These are phyloP conservation scores for Endotricha flammealis DNA, from an alignment of 2,888 invertebrate species.

Conservation along the genomic window DNA sequence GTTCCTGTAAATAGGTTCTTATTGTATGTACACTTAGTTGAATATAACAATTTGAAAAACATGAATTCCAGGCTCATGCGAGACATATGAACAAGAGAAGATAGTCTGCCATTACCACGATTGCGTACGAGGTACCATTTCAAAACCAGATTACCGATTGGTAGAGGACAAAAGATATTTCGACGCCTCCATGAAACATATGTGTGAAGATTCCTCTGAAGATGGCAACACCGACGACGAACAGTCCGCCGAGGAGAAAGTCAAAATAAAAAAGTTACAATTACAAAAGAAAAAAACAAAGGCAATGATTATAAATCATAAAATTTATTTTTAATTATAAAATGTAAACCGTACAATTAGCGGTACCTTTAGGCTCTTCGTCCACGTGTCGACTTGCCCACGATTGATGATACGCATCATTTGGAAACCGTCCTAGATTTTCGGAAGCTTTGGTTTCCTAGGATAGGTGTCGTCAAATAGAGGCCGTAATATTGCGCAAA, in stretches of 20 bases:
- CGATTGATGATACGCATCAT: too few species aligned
- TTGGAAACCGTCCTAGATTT: too few species aligned
- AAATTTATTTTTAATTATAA: constrained; percentile 65
- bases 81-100: constrained; percentile 80
- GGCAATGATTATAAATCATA: constrained; percentile 69
- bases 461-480: too few species aligned
- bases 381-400: too few species aligned
- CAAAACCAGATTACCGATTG: constrained; percentile 60
- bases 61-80: constrained; percentile 72
- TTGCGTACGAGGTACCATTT: constrained; percentile 66
- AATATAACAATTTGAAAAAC: too few species aligned
- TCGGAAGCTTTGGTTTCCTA: too few species aligned
- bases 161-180: constrained; percentile 67
- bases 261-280: constrained; percentile 31
- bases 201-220: constrained; percentile 36
- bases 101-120: constrained; percentile 79
- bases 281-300: constrained; percentile 49
- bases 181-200: constrained; percentile 60
- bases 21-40: too few species aligned
- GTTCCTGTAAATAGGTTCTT: too few species aligned
- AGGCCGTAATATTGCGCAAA: too few species aligned
- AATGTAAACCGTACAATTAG: constrained; percentile 3
- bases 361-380: too few species aligned
- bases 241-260: constrained; percentile 17
- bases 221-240: constrained; percentile 16